phyloP scores from a whole-genome alignment of 2,888 invertebrate species.

The Lasioglossum malachurum region DNA sequence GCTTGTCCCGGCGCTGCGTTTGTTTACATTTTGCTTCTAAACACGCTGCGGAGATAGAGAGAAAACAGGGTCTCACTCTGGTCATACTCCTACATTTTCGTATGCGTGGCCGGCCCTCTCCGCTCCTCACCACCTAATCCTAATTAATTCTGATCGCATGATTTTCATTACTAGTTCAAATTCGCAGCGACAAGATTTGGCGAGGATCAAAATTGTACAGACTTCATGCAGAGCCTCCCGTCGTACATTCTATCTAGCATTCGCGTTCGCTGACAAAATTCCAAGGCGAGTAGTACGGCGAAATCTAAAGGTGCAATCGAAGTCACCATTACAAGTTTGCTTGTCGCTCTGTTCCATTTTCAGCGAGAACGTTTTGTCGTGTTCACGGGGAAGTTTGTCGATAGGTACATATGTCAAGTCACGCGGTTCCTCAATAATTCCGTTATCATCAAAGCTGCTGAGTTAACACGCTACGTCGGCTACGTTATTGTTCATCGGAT shows the following conservation, averaged over 20 bases:
- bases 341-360: slow-evolving; percentile 8
- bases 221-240: background rate
- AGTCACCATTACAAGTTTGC: slow-evolving; percentile 26
- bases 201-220: background rate
- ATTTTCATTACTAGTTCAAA: background rate
- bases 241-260: background rate
- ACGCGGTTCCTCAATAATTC: slow-evolving; percentile 45
- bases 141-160: no score
- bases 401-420: slow-evolving; percentile 25
- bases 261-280: background rate
- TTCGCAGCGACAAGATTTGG: no score
- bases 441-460: slow-evolving; percentile 13
- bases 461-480: background rate
- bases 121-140: no score
- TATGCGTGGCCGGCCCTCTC: no score
- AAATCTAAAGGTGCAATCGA: slow-evolving; percentile 28
- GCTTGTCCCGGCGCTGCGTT: no score
- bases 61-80: no score
- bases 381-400: slow-evolving; percentile 26
- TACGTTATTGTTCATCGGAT: background rate
- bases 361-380: slow-evolving; percentile 24
- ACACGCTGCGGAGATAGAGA: no score
- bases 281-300: no score
- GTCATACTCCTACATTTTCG: no score
- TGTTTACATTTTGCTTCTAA: no score